phyloP scores from a whole-genome alignment of 2,888 invertebrate species.

The Mamestra brassicae region DNA sequence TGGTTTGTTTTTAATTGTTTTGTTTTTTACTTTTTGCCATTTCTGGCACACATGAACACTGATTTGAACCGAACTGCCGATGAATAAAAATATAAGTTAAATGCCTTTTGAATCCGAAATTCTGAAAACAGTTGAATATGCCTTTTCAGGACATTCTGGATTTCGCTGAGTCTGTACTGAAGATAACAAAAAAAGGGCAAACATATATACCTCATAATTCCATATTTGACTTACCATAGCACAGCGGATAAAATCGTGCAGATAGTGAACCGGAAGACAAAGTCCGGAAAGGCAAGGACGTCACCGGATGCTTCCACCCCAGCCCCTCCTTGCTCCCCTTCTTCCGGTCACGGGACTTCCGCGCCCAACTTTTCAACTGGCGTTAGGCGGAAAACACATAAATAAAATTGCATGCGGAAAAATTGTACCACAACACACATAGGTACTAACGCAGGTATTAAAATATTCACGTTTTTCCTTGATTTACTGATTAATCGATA shows the following conservation, averaged over 20 bases:
- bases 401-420: conserved; percentile 49
- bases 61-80: too few species aligned
- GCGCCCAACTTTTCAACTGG: conserved; percentile 73
- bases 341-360: conserved; percentile 81
- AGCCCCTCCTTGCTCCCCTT: conserved; percentile 62
- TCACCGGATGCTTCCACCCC: conserved; percentile 73
- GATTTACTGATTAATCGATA: conserved; percentile 31
- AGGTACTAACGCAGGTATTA: conserved; percentile 11
- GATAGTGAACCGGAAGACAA: conserved; percentile 78
- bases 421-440: conserved; percentile 15
- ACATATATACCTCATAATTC: not conserved
- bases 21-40: conserved; percentile 2
- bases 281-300: conserved; percentile 79
- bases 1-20: conserved; percentile 16
- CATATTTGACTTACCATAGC: conserved; percentile 19
- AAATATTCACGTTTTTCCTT: conserved; percentile 52
- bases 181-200: not conserved
- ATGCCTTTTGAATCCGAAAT: not conserved
- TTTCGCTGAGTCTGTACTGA: not conserved
- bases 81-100: too few species aligned
- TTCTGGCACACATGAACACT: conserved; percentile 4
- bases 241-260: conserved; percentile 68
- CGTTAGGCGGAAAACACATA: conserved; percentile 53
- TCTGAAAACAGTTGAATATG: not conserved
- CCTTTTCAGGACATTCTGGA: not conserved